Evolutionary conservation across 2,888 invertebrate genomes (phyloP).

Genomic region (Platycnemis pennipes): DNA sequence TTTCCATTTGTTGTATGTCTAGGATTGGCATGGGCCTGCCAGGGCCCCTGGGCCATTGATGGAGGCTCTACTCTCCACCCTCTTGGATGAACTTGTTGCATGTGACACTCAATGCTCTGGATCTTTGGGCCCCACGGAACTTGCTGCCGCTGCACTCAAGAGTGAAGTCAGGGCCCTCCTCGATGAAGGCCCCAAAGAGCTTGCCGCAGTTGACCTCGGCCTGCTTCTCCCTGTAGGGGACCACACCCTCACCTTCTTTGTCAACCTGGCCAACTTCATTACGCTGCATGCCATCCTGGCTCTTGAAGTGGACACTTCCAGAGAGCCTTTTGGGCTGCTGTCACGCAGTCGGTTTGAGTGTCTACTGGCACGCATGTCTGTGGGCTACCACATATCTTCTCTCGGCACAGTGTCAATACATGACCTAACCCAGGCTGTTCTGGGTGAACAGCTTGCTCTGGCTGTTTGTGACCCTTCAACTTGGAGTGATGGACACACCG

Average conservation of each 20-base stretch:
- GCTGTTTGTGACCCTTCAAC: not conserved
- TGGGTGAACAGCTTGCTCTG: constrained; percentile 75
- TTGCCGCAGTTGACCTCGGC: constrained; percentile 76
- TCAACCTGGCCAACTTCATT: constrained; percentile 78
- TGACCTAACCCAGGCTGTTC: constrained; percentile 76
- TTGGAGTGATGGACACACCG: not conserved
- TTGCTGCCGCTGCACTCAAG: constrained; percentile 72
- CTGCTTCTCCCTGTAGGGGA: constrained; percentile 76
- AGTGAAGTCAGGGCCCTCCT: constrained; percentile 74
- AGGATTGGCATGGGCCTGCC: constrained; percentile 69
- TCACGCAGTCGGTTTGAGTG: constrained; percentile 70
- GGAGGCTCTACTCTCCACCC: constrained; percentile 73
- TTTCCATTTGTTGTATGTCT: not conserved
- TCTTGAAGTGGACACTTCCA: constrained; percentile 34
- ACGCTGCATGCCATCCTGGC: constrained; percentile 76
- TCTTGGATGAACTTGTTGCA: constrained; percentile 74
- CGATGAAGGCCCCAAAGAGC: constrained; percentile 74
- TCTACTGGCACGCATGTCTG: constrained; percentile 73
- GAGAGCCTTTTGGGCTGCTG: constrained; percentile 69
- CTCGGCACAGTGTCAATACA: constrained; percentile 77
- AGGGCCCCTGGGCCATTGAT: constrained; percentile 70
- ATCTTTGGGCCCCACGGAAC: constrained; percentile 71
- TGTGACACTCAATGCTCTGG: constrained; percentile 51
- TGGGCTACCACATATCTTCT: constrained; percentile 78
- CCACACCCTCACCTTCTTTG: constrained; percentile 77